Evolutionary conservation across 1,140 invertebrate species (phyloP).

Genomic region (Lamellibrachia luymesi): DNA sequence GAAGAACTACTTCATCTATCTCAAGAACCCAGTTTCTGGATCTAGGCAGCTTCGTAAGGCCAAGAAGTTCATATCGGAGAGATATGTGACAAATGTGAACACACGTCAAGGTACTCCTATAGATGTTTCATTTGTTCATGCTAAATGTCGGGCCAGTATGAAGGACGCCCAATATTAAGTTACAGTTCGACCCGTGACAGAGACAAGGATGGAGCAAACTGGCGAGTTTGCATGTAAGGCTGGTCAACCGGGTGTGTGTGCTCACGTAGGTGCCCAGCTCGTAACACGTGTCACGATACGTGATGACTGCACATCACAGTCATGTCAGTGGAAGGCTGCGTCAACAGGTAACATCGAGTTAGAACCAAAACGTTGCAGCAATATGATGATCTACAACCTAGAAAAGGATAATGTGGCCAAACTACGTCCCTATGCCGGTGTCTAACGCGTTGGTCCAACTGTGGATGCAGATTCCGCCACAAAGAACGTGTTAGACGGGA

Average conservation of each 20-base stretch:
- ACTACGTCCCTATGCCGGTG: background rate
- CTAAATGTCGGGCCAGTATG: background rate
- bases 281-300: background rate
- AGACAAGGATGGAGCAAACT: background rate
- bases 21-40: background rate
- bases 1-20: background rate
- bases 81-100: background rate
- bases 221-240: background rate
- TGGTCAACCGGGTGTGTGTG: background rate
- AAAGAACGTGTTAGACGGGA: background rate
- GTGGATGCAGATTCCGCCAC: background rate
- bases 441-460: background rate
- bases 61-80: background rate
- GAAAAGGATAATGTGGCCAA: background rate
- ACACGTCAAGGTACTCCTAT: background rate
- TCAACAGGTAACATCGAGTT: background rate
- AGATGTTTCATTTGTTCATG: background rate
- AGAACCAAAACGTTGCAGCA: background rate
- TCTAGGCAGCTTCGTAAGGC: background rate
- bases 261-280: background rate
- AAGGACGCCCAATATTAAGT: background rate
- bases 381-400: background rate
- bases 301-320: background rate
- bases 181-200: background rate
- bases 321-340: background rate